Conservation (phyloP, 2,113 vertebrate genomes). For the Tenrec ecaudatus region DNA sequence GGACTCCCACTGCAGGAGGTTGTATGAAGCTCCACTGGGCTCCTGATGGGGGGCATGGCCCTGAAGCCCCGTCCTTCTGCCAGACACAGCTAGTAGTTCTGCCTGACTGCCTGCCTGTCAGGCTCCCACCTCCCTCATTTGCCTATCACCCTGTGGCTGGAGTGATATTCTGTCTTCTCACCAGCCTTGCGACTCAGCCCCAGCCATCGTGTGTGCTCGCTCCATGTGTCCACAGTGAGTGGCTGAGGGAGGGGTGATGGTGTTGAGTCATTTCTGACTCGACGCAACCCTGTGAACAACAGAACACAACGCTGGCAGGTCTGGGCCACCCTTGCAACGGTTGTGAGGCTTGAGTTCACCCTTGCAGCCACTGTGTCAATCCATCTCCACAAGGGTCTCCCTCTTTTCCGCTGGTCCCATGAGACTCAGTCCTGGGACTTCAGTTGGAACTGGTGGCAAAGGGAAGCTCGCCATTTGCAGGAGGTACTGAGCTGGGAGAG, state of each 20-base stretch:
- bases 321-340: no score
- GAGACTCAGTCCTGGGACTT: not conserved
- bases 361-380: no score
- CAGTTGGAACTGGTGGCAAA: not conserved
- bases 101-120: not conserved
- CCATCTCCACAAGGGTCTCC: no score
- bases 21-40: fast-evolving
- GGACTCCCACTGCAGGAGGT: fast-evolving
- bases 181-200: not conserved
- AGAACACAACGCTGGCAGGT: no score
- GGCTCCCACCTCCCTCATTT: not conserved
- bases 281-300: no score
- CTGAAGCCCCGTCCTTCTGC: not conserved
- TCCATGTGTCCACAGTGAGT: fast-evolving
- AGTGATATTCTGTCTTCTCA: not conserved
- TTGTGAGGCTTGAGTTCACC: no score
- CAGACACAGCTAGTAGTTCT: not conserved
- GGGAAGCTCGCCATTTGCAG: not conserved
- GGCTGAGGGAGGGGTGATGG: no score
- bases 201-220: not conserved
- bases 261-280: no score
- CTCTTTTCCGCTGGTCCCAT: no score
- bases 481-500: not conserved
- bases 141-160: no score
- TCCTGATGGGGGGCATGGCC: not conserved